Percentiles rank a stretch among this genome's conserved stretches.
phyloP scores from a whole-genome alignment of 2,113 vertebrate species.

The Illadopsis cleaveri region DNA sequence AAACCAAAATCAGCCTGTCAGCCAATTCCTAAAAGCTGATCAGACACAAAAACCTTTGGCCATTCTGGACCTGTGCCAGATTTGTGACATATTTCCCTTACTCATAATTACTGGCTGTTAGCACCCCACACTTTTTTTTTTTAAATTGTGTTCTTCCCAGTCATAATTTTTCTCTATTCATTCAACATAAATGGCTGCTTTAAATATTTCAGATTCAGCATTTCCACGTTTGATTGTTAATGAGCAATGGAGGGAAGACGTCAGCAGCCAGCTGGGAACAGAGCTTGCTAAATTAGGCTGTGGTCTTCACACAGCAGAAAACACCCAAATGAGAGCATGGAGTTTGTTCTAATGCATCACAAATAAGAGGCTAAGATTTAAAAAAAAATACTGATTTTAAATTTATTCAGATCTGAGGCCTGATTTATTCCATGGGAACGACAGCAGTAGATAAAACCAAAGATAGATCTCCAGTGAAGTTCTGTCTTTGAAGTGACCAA shows the following conservation, averaged over 20 bases:
- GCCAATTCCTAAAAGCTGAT: not conserved
- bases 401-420: not conserved
- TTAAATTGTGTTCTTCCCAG: not conserved
- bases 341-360: not conserved
- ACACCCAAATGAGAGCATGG: not conserved
- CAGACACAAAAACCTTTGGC: not conserved
- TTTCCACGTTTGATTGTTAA: not conserved
- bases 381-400: not conserved
- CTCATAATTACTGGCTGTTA: not conserved
- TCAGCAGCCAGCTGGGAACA: not conserved
- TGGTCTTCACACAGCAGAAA: not conserved
- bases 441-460: not conserved
- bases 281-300: not conserved
- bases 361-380: not conserved
- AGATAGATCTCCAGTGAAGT: not conserved
- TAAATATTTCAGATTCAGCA: constrained; percentile 6
- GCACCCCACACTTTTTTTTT: not conserved
- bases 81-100: not conserved
- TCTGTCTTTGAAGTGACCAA: not conserved
- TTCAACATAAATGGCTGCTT: not conserved
- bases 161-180: not conserved
- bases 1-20: not conserved
- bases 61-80: not conserved
- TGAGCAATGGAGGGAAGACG: not conserved
- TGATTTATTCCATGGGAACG: not conserved